Conservation (phyloP, 2,797 vertebrate species). For the Hapalemur alaotrensis region DNA sequence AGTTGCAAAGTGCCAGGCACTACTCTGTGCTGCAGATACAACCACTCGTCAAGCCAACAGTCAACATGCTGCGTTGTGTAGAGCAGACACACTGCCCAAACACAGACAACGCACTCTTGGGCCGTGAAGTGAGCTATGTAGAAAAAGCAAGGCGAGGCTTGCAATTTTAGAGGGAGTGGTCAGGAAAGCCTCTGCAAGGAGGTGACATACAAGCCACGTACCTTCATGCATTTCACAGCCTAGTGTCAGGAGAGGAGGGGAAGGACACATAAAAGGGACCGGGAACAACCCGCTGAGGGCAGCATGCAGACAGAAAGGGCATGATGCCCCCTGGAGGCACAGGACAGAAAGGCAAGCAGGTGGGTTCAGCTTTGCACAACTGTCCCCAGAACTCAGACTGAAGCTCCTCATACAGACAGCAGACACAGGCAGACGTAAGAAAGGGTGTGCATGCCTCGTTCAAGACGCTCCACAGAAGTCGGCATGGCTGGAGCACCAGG, state of each 20-base stretch:
- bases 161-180: not conserved
- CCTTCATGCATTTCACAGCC: not conserved
- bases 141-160: not conserved
- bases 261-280: not conserved
- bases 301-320: not conserved
- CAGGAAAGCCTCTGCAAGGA: not conserved
- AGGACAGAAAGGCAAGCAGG: not conserved
- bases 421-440: not conserved
- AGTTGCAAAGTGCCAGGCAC: not conserved
- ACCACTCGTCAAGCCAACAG: not conserved
- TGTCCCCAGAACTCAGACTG: accelerated
- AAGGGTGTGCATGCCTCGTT: accelerated
- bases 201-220: accelerated
- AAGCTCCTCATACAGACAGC: too few relatives aligned
- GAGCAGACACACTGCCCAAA: accelerated
- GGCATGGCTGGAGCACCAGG: accelerated
- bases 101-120: accelerated
- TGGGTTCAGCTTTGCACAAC: accelerated
- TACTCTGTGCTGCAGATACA: not conserved
- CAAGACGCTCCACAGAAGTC: not conserved
- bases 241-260: accelerated
- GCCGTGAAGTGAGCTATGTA: accelerated
- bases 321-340: accelerated
- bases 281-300: not conserved
- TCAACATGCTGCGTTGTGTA: accelerated